These are phyloP conservation scores for Rotaria sp. DNA, from an alignment of 2,888 invertebrate genomes.

Conservation along the genomic window DNA sequence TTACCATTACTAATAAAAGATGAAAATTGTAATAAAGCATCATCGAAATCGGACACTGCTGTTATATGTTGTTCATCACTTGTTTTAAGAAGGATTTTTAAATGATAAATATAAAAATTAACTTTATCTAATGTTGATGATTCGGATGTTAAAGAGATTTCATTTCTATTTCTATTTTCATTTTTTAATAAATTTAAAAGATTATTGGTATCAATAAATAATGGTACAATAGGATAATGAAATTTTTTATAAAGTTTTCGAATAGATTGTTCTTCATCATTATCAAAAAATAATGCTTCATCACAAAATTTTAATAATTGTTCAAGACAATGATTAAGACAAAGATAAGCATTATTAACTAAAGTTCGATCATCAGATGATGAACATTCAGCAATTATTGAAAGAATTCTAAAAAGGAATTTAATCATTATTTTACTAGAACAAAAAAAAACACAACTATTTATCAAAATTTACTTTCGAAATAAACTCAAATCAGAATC, in stretches of 20 bases:
- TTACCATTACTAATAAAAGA: slow-evolving; percentile 9
- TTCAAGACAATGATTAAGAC: slow-evolving; percentile 25
- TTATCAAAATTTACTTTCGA: not conserved
- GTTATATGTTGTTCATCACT: slow-evolving; percentile 3
- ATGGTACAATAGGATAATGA: not conserved
- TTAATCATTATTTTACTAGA: not conserved
- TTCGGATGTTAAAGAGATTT: not conserved
- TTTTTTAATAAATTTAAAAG: not conserved
- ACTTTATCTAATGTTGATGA: slow-evolving; percentile 13
- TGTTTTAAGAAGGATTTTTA: not conserved
- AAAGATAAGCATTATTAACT: slow-evolving; percentile 5
- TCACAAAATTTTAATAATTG: not conserved
- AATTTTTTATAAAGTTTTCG: not conserved
- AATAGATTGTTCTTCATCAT: slow-evolving; percentile 15
- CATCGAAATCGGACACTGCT: not conserved
- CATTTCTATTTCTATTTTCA: not conserved
- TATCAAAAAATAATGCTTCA: not conserved
- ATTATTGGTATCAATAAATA: not conserved
- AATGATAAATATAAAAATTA: not conserved
- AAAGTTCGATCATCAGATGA: slow-evolving; percentile 12
- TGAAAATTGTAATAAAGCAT: slow-evolving; percentile 24
- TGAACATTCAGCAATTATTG: slow-evolving; percentile 14
- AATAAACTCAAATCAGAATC: slow-evolving; percentile 26
- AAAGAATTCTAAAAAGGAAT: not conserved
- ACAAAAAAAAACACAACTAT: too few species aligned